Base-by-base conservation (phyloP, 2,797 vertebrate genomes). In the Typhlichthys subterraneus region DNA sequence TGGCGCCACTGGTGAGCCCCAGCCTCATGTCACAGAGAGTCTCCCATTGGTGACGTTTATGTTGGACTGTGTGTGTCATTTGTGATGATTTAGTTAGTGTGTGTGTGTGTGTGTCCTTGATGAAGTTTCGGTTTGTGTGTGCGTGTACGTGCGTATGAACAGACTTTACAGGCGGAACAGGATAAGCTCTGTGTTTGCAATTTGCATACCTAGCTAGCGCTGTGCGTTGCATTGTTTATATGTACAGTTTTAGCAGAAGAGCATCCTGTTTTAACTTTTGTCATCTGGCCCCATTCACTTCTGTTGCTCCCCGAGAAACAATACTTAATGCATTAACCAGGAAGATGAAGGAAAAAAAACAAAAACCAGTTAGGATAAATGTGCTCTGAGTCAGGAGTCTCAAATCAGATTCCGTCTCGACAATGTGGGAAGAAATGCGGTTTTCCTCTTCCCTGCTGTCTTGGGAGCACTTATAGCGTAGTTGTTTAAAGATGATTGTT, bases 1-100 rank as follows among this genome's bases (percentile, higher is more conserved):
- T 75, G 87, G 88, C 89, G 88, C 88, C 89, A 82, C 84, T 75
- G 76, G 75, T 84, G 87, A 88, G 82, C 85, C 89, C 87, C 87
- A 57, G 70, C 76, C 85, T 70, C 83, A 46, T 12, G 58, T 78
- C 70, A 85, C 56, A 68, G 56, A 59, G 65, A 67, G 58, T 60
- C 48, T 59, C 42, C 5, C 14, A 19, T 17, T 58, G 45, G 42
- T 12, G 14, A 23, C 17, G 17, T 46, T 58, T 47, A 15, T 7
- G 42, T 47, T 50, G 15, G 46, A 57, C 50, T 69, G 48, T 1
- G 42, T 55, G 15, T 46, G 52, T 54, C 17, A 31, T 45, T 45
- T 33, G 8, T 7, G 8, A 33, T 57, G n/a, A 5, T 7, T 45
- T 12, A 33, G 53, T 38, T 12, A 23, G 42, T 23, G 14, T 58